phyloP scores from a whole-genome alignment of 2,888 invertebrate genomes.

The Hirtodrosophila alboralis region DNA sequence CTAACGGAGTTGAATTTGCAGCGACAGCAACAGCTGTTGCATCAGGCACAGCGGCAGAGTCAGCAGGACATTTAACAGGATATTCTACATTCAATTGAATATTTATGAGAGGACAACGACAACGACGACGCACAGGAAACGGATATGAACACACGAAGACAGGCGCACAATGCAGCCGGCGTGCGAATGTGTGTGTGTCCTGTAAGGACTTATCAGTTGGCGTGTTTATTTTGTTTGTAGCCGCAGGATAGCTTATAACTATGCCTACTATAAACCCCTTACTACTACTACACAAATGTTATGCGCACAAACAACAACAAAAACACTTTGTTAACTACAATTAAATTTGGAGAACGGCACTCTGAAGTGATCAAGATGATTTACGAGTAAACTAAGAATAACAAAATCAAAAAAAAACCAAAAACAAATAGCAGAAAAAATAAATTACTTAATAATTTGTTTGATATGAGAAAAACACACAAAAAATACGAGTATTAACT shows the following conservation, averaged over 20 bases:
- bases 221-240: not conserved
- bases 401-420: constrained; percentile 34
- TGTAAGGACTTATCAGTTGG: constrained; percentile 18
- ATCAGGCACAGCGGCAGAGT: constrained; percentile 50
- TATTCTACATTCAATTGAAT: constrained; percentile 35
- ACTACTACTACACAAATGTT: constrained; percentile 51
- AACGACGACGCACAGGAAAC: not conserved
- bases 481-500: constrained; percentile 26
- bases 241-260: no score
- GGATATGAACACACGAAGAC: constrained; percentile 1
- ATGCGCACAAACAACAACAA: constrained; percentile 75
- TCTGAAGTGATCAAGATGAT: constrained; percentile 48
- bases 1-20: constrained; percentile 78
- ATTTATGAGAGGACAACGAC: no score
- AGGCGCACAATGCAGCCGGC: not conserved
- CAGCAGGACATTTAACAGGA: constrained; percentile 37
- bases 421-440: constrained; percentile 29
- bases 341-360: constrained; percentile 38
- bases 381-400: not conserved
- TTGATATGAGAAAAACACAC: constrained; percentile 26
- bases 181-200: not conserved
- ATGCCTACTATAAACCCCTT: not conserved
- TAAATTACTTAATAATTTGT: constrained; percentile 19
- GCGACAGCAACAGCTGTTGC: constrained; percentile 57
- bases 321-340: constrained; percentile 68